Evolutionary conservation across 1,140 invertebrate genomes (phyloP), one percentile per base, ranked within the genome.

Genomic region (Formica selysi): DNA sequence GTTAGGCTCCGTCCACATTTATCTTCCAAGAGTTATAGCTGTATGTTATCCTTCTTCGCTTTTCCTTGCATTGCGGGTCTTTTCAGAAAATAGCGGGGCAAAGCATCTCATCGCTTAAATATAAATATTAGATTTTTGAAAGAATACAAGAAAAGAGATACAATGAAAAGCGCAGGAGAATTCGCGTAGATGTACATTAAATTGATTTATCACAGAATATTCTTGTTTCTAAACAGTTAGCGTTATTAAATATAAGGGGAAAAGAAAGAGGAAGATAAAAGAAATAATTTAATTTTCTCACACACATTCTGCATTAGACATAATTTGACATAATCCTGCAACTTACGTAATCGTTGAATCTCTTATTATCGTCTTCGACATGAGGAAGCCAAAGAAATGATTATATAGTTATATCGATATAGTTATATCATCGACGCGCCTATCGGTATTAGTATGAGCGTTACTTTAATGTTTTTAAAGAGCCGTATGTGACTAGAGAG

Each of bases 1-100:
- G 13, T 76, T 79, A 85, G 16, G 54, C 83, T 51, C 41, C 59
- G 57, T 88, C 81, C 84, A 76, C 68, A 81, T 80, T 44, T 8
- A 85, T 76, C 29, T 64, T 76, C 38, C 32, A 32, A 74, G 10
- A 73, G 41, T 38, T 44, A 59, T 81, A 19, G 7, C 13, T 8
- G 22, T 73, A 70, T 11, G 13, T 71, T 54, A 26, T 11, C 10
- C 10, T 6, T 1, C 3, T 59, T 41, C 11, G 7, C 8, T 0
- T 44, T 73, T 13, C 22, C 29, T 44, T 22, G 22, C 11, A 36
- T 44, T 19, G 26, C 26, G 41, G 19, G 11, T 44, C 54, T 59
- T 11, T 71, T 41, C 6, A 22, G 6, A 3, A 78, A 26, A 13
- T n/a, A 54, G 3, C 13, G 3, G 38, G 13, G 6, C 8, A 13